Base-by-base conservation (phyloP, 2,888 invertebrate species). In the Eurytoma californica region DNA sequence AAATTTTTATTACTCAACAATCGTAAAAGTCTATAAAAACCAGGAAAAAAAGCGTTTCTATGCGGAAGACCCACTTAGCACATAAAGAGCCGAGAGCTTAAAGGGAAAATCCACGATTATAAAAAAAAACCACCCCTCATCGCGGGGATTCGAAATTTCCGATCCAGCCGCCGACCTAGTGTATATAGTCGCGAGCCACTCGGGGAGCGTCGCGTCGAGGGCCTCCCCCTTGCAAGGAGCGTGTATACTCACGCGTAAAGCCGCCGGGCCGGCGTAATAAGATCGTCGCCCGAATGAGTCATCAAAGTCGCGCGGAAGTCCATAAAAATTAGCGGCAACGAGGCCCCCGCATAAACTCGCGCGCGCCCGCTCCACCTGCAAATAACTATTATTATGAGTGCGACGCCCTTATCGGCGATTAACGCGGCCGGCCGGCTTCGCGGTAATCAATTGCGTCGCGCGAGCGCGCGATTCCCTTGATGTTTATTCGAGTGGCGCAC, bases 351-450 rank as follows among this genome's bases (percentile, higher is more conserved):
- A 39, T 39, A 39, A 14, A 5, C 24, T 14, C 58, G 20, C 7
- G 28, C 30, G 30, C 61, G 14, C 4, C 14, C 1, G 28, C 39
- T 63, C n/a, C 9, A 24, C 60, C 13, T 7, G 60, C 67, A 57
- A 67, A 72, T 77, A 72, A 67, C 72, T 72, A 53, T 67, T 68
- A 72, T 72, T 77, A 77, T 51, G 61, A 51, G 16, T 30, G 51
- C 66, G 60, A 67, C 16, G 53, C 39, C 61, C 68, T 67, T 72
- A 72, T 72, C 57, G 39, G 13, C 70, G 72, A 78, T 78, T 78
- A 73, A 67, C 68, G 47, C 72, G 63, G 18, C 12, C 12, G 9
- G n/a, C 18, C 39, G 39, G 39, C 61, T 30, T 12, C 16, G 14
- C 24, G 7, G 61, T 63, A 61, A 76, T 76, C 53, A 76, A 76